Evolutionary conservation across 1,140 invertebrate genomes (phyloP).

Genomic region (Penaeus indicus): DNA sequence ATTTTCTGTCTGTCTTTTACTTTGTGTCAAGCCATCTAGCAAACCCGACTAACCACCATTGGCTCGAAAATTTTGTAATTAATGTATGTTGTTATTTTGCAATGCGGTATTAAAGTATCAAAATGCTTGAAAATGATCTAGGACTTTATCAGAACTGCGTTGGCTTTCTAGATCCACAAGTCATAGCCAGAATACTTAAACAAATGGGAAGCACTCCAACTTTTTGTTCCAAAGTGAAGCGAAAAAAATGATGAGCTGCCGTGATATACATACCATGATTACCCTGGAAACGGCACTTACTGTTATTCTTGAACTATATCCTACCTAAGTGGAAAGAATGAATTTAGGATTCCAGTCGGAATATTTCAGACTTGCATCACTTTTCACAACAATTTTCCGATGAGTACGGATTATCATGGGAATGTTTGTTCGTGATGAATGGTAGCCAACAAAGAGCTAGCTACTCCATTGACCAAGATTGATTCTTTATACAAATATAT

Average conservation of each 20-base stretch:
- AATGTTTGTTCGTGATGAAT: conserved; percentile 11
- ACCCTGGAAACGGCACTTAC: conserved; percentile 36
- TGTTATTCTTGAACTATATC: conserved; percentile 40
- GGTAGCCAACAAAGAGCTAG: no score
- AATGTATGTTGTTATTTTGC: conserved; percentile 20
- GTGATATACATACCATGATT: conserved; percentile 28
- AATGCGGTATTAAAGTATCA: conserved; percentile 18
- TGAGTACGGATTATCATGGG: conserved; percentile 15
- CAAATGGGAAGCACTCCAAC: conserved; percentile 22
- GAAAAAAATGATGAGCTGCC: conserved; percentile 39
- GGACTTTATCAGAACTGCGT: conserved; percentile 22
- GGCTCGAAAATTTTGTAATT: no score
- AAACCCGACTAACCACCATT: no score
- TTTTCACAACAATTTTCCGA: conserved; percentile 16
- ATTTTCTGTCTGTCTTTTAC: no score
- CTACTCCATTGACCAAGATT: no score
- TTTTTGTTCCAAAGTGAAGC: conserved; percentile 8
- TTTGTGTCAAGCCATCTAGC: no score
- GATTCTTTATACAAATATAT: no score
- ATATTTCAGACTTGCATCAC: conserved; percentile 25
- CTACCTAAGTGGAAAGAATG: conserved; percentile 31
- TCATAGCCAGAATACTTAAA: conserved; percentile 13
- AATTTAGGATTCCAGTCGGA: conserved; percentile 35
- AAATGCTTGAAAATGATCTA: conserved; percentile 18
- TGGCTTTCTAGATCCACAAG: conserved; percentile 1